Base-by-base conservation (phyloP, 2,797 vertebrate species). In the Coregonus sp. region DNA sequence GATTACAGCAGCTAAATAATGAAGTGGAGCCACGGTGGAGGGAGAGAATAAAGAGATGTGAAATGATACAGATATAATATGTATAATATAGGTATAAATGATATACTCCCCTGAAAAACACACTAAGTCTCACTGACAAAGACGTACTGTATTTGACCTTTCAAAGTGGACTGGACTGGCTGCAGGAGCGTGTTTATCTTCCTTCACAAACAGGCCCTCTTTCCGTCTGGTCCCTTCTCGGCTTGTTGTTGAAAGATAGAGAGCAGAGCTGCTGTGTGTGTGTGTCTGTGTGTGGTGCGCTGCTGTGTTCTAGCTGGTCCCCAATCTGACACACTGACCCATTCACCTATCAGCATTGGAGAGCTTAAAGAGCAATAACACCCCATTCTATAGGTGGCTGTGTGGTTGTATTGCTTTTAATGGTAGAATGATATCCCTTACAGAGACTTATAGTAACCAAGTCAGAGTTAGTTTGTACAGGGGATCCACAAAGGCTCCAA, bases 211-310 rank as follows among this genome's bases (percentile, higher is more conserved):
- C 92, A 94, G 90, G 87, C 86, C 82, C 88, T 92, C 89, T 92
- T 94, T 93, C 93, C 92, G 88, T 94, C 92, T 93, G 92, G 86
- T 92, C 90, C 84, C 86, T 85, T 90, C 92, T 94, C 88, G 80
- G 90, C 85, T 93, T 94, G 93, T 94, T 94, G 92, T 94, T 94
- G 93, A 94, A 93, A 93, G 93, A 95, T 95, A 94, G 90, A 88
- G 90, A 79, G 75, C 86, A 88, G 82, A 90, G 83, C 78, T 73
- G 56, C 73, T 25, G 71, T 54, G 25, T 25, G 25, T 25, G 83
- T 37, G 70, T 56, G 77, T 51, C 67, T 70, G 78, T 69, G 33
- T 67, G 73, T 33, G 54, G 89, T 89, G 86, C 87, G 86, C 87
- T 87, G 81, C 91, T 93, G 92, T 87, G 90, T 92, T 91, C 92